phyloP scores from a whole-genome alignment of 2,113 vertebrate species.

The Archocentrus centrarchus region DNA sequence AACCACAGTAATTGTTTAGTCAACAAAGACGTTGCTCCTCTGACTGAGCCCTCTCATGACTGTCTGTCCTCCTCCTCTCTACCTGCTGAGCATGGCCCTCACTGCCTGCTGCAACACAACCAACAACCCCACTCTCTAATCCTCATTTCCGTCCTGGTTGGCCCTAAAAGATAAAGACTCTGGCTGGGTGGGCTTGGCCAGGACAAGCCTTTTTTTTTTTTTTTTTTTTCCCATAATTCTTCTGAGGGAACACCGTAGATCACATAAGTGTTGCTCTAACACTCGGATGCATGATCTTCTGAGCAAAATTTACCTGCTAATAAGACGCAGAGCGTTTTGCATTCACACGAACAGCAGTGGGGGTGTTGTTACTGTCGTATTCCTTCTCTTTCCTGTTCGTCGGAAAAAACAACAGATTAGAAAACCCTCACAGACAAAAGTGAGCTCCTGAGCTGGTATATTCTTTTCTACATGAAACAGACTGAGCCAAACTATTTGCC shows the following conservation, averaged over 20 bases:
- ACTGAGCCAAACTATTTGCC: constrained; percentile 72
- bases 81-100: constrained; percentile 76
- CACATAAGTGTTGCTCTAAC: constrained; percentile 27
- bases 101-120: constrained; percentile 64
- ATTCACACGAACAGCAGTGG: constrained; percentile 23
- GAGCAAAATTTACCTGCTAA: constrained; percentile 27
- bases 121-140: constrained; percentile 28
- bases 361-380: constrained; percentile 3
- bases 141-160: constrained; percentile 49
- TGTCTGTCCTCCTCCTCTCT: constrained; percentile 59
- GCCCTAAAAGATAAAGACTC: constrained; percentile 34
- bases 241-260: constrained; percentile 53
- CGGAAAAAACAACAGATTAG: constrained; percentile 25
- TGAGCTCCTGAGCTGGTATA: constrained; percentile 26
- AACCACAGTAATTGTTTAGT: constrained; percentile 48
- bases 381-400: constrained; percentile 3
- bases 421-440: constrained; percentile 15
- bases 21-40: constrained; percentile 61
- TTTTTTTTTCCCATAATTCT: constrained; percentile 13
- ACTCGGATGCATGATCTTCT: constrained; percentile 25
- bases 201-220: constrained; percentile 35
- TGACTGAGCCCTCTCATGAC: constrained; percentile 57
- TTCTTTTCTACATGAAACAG: constrained; percentile 44
- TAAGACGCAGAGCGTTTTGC: constrained; percentile 16
- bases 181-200: constrained; percentile 15